A percentile compares a stretch with the other conserved stretches of the same genome.
Conservation (phyloP, 2,113 vertebrate species). For the Apodemus sylvaticus region DNA sequence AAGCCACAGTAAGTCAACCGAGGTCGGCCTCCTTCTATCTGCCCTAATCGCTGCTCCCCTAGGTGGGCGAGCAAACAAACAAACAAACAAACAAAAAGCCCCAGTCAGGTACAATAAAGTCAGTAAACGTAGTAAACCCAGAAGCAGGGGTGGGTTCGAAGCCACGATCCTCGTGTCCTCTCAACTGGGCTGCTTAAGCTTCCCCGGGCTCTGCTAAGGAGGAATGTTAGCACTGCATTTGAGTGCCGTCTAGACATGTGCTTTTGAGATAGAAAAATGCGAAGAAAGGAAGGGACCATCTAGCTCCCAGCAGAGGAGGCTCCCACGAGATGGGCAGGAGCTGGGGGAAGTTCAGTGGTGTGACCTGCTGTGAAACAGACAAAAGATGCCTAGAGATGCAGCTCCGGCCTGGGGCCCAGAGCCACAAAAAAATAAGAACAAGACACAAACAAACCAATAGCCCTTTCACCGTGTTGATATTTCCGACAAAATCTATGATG, state of each 20-base stretch:
- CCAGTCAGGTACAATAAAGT: background rate
- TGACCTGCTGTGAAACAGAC: background rate
- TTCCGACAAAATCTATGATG: background rate
- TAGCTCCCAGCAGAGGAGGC: background rate
- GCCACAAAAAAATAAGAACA: background rate
- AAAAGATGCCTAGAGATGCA: background rate
- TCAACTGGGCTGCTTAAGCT: background rate
- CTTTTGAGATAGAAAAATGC: background rate
- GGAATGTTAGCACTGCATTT: background rate
- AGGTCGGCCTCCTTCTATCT: background rate
- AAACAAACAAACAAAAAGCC: background rate
- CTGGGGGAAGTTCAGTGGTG: background rate
- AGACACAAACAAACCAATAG: background rate
- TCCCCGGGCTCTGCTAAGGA: background rate
- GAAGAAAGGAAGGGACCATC: background rate
- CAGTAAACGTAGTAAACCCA: background rate
- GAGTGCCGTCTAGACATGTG: background rate
- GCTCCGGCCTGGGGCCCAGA: background rate
- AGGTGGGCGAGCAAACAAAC: background rate
- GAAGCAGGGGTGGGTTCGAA: background rate
- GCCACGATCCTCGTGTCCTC: background rate
- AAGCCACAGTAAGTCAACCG: background rate
- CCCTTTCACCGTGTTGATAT: background rate
- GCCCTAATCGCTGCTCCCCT: background rate
- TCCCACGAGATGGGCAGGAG: too few species aligned